Evolutionary conservation across 2,888 invertebrate species (phyloP), one percentile per base, ranked within the genome.

Genomic region (Vanessa cardui): DNA sequence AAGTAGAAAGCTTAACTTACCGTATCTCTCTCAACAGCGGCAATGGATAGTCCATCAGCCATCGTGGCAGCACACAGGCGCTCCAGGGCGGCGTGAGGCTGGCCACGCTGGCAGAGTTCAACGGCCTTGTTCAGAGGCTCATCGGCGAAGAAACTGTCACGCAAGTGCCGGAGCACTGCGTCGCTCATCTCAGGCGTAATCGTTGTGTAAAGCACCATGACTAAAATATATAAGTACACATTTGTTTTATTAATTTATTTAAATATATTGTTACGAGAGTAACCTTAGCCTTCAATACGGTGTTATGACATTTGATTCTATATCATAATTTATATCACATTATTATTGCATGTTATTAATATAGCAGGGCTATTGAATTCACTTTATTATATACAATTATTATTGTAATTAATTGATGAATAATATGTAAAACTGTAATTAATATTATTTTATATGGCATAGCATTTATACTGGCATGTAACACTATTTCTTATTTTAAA

Each of bases 41-140:
- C 96, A 45, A 96, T 83, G 12, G 96, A 97, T 62, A 96, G 89
- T 9, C 96, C 95, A 82, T 97, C 96, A 69, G 94, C 92, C 77
- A 97, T 93, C n/a, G 97, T 97, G 31, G 93, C 90, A 49, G 94
- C 83, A 79, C 96, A 96, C 76, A 96, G 95, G 33, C 94, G 89
- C 87, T 97, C 97, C 64, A 97, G 89, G 39, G 96, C 95, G 0
- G 90, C 93, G 78, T 97, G 96, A 0, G 95, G 94, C 77, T 95
- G 94, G 0, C 96, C 96, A 7, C 94, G 93, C 61, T 94, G 85
- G 80, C 96, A 97, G 7, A 97, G 92, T 15, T 94, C 94, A n/a
- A 96, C 95, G 0, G 96, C 96, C 76, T 94, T 94, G 87, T 97
- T 97, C 58, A 97, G 92, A 0, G 97, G 97, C 83, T 97, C 97